These are phyloP conservation scores for Steinernema feltiae DNA, from an alignment of 1,140 invertebrate genomes.

Conservation along the genomic window DNA sequence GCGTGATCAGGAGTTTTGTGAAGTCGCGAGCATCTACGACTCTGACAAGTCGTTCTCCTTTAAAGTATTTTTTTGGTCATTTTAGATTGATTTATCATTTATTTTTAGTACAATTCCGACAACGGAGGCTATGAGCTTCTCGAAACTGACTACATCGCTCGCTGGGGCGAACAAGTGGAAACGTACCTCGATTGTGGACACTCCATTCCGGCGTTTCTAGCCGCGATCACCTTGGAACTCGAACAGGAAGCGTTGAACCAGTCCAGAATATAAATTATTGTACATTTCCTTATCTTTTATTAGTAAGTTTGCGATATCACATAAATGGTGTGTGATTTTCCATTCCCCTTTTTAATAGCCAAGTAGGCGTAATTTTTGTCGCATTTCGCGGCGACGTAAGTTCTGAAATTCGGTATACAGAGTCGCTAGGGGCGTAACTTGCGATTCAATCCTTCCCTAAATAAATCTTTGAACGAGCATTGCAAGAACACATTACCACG, in stretches of 20 bases:
- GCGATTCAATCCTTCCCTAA: not conserved
- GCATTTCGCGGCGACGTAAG: too few species aligned
- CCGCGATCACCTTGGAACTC: not conserved
- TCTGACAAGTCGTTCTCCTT: constrained; percentile 1
- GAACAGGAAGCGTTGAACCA: not conserved
- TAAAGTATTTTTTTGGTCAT: not conserved
- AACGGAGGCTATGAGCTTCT: not conserved
- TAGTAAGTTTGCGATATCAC: too few species aligned
- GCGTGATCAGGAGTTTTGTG: not conserved
- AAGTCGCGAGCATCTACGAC: not conserved
- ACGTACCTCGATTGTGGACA: not conserved
- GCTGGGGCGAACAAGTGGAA: not conserved
- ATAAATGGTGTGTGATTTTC: too few species aligned
- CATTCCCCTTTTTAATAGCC: too few species aligned
- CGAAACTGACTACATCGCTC: not conserved
- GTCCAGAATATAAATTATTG: not conserved
- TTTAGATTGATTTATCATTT: not conserved
- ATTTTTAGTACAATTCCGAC: not conserved
- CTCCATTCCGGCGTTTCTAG: not conserved
- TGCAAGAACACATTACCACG: too few species aligned
- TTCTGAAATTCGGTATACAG: too few species aligned
- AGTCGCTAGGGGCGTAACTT: too few species aligned
- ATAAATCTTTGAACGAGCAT: not conserved
- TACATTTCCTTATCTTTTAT: not conserved
- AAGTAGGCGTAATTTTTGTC: too few species aligned